Evolutionary conservation across 2,888 invertebrate genomes (phyloP), one percentile per base, ranked within the genome.

Genomic region (Atrina japonica): DNA sequence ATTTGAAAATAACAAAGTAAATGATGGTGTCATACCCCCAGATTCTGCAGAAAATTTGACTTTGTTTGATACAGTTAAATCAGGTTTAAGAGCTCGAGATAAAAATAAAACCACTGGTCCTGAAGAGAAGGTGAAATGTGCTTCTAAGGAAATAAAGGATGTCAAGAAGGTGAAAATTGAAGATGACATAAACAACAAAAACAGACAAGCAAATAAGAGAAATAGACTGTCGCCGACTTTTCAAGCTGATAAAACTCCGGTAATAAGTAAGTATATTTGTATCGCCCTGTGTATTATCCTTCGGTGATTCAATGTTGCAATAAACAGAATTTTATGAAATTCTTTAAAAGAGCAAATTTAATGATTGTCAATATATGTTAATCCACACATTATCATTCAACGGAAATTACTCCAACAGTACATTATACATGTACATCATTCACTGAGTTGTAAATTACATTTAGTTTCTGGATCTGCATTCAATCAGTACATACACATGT

Each of bases 51-150:
- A 41, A 21, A 65, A 49, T 18, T 49, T 25, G 9, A 29, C 73
- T 56, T 59, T 72, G n/a, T 58, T 70, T 45, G 78, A 77, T 47
- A 66, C 68, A 66, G 64, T 78, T 7, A 82, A 82, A 70, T 71
- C 70, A 53, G 79, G 79, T 47, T 56, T 80, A 21, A 63, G 82
- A 69, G 76, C 77, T 49, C 66, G 82, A 45, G 75, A 76, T 53
- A 79, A 77, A 50, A 43, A 68, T 25, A 78, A 79, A 65, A 67
- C 58, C 63, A 58, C 61, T n/a, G 63, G 59, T 35, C n/a, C 47
- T n/a, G 75, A 77, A 14, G 78, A 75, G 29, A 78, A 77, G 41
- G 40, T 60, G 21, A 81, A 81, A 66, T 55, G 60, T 18, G 56
- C 68, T 27, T 25, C 60, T 9, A 80, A 77, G 59, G 81, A 78